Conservation (phyloP, 35 echinoderm and acorn worm genomes). For the Ophiothrix spiculata region DNA sequence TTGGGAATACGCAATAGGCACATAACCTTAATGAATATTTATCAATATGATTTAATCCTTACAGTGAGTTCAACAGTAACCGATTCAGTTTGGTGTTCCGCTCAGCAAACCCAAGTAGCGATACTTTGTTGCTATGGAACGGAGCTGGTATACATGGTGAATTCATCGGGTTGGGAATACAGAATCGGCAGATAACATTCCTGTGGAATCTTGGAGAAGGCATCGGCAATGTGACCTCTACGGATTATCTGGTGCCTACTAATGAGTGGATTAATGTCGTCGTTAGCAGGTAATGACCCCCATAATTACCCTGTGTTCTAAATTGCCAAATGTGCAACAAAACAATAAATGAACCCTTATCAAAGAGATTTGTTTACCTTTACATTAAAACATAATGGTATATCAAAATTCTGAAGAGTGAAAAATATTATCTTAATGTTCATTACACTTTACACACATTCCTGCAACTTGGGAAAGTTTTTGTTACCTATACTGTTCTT, state of each 20-base stretch:
- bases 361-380: too few relatives aligned
- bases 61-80: conserved; percentile 75
- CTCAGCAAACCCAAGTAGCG: conserved; percentile 8
- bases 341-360: too few relatives aligned
- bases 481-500: too few relatives aligned
- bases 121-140: conserved; percentile 78
- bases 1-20: conserved; percentile 52
- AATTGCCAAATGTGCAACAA: too few relatives aligned
- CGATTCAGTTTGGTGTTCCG: conserved; percentile 68
- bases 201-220: conserved; percentile 78
- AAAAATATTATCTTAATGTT: too few relatives aligned
- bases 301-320: too few relatives aligned
- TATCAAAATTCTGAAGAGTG: too few relatives aligned
- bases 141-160: conserved; percentile 48
- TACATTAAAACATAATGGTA: too few relatives aligned
- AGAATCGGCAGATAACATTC: conserved; percentile 37
- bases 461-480: too few relatives aligned
- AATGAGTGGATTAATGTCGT: conserved; percentile 57
- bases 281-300: conserved; percentile 67
- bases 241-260: conserved; percentile 24
- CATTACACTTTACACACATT: too few relatives aligned
- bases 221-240: conserved; percentile 8
- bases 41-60: conserved; percentile 6
- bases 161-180: conserved; percentile 74
- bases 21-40: conserved; percentile 23